These are phyloP conservation scores for Amphipyra tragopoginis DNA, from an alignment of 2,888 invertebrate genomes.

Conservation along the genomic window DNA sequence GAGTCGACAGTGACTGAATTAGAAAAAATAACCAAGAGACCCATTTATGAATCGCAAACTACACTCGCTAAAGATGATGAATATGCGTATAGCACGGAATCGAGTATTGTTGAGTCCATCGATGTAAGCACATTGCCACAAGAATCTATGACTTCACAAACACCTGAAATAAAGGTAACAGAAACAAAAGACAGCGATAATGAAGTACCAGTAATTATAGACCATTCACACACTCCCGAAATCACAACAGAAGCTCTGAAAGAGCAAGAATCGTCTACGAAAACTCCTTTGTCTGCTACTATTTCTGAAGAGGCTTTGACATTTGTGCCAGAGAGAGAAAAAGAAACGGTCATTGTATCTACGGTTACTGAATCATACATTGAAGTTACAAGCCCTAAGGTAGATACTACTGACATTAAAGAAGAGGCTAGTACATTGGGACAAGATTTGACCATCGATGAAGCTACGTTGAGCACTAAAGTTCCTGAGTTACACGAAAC, in stretches of 20 bases:
- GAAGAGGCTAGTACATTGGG: conserved; percentile 13
- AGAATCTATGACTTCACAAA: conserved; percentile 1
- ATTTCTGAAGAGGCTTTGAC: neutral
- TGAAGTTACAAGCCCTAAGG: conserved; percentile 23
- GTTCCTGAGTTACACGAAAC: conserved; percentile 29
- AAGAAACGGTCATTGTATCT: conserved; percentile 4
- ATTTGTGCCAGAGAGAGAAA: conserved; percentile 1
- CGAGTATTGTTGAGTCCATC: neutral
- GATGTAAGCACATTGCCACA: conserved; percentile 19
- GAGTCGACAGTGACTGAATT: conserved; percentile 15
- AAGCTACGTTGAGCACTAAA: conserved; percentile 21
- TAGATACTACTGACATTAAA: conserved; percentile 12
- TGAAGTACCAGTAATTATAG: conserved; percentile 16
- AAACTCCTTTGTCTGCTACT: conserved; percentile 1
- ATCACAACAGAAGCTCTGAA: conserved; percentile 13
- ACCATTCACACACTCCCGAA: conserved; percentile 20
- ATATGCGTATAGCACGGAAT: conserved; percentile 9
- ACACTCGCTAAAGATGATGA: conserved; percentile 7
- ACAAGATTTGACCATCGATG: conserved; percentile 12
- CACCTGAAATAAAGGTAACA: conserved; percentile 21
- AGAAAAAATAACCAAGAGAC: conserved; percentile 26
- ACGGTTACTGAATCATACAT: conserved; percentile 4
- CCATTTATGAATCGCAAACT: conserved; percentile 30
- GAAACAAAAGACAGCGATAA: conserved; percentile 12
- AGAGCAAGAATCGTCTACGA: conserved; percentile 29